Percentiles rank a stretch among this genome's conserved stretches.
These are phyloP conservation scores for Brachypodius melanocephalos DNA, from an alignment of 2,113 vertebrate species.

Conservation along the genomic window DNA sequence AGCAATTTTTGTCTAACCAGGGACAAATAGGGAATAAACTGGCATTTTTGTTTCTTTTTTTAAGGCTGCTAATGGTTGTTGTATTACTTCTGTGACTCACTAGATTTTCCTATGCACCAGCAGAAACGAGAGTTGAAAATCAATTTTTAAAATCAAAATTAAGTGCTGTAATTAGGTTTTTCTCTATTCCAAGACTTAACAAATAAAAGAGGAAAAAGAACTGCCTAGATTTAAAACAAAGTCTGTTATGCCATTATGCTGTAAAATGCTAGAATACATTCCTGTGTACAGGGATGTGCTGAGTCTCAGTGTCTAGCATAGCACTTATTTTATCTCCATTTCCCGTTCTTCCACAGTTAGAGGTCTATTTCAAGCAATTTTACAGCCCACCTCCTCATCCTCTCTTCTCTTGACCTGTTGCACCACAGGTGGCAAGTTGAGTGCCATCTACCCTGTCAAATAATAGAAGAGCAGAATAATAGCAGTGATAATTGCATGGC, in stretches of 20 bases:
- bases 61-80: background rate
- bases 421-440: background rate
- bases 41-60: background rate
- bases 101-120: constrained; percentile 45
- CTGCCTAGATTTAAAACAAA: constrained; percentile 5
- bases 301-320: background rate
- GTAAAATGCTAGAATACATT: background rate
- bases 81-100: constrained; percentile 21
- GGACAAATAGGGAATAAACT: background rate
- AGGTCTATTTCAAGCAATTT: background rate
- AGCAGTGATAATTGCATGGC: background rate
- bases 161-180: constrained; percentile 57
- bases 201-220: constrained; percentile 42
- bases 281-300: background rate
- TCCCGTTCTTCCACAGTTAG: background rate
- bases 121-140: constrained; percentile 67
- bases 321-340: background rate
- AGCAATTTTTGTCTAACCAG: background rate
- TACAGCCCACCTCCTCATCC: background rate
- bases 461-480: background rate
- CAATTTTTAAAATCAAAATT: constrained; percentile 73
- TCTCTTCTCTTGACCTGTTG: background rate
- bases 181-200: constrained; percentile 21
- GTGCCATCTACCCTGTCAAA: background rate
- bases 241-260: background rate